Conservation (phyloP, 2,113 vertebrate species). For the Bungarus multicinctus region DNA sequence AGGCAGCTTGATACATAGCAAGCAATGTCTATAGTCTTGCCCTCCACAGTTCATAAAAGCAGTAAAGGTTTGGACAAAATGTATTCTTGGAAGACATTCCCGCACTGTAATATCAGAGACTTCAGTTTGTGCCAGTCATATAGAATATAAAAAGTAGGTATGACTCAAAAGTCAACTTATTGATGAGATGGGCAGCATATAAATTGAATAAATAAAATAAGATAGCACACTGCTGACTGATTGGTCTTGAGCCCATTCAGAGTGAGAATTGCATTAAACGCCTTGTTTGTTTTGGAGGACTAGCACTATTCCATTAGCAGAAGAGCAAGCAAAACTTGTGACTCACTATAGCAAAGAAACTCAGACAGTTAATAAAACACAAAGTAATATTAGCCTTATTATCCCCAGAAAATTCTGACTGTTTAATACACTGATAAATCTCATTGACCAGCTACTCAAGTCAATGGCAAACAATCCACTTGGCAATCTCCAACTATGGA, state of each 20-base stretch:
- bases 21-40: background rate
- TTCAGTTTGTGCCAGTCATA: background rate
- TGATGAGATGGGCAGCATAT: background rate
- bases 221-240: background rate
- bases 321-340: background rate
- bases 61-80: background rate
- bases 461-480: background rate
- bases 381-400: background rate
- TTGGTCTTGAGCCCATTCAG: background rate
- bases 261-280: background rate
- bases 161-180: background rate
- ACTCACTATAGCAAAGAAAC: background rate
- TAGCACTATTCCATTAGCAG: background rate
- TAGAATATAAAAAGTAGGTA: background rate
- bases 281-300: background rate
- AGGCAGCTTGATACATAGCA: background rate
- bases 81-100: background rate
- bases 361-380: background rate
- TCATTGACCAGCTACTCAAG: background rate
- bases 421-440: background rate
- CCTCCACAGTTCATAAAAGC: background rate
- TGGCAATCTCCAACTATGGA: background rate
- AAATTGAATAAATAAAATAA: background rate
- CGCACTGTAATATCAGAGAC: background rate
- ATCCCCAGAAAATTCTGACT: background rate